A percentile compares a stretch with the other conserved stretches of the same genome.
phyloP scores from a whole-genome alignment of 2,113 vertebrate species.

The Arenaria interpres region DNA sequence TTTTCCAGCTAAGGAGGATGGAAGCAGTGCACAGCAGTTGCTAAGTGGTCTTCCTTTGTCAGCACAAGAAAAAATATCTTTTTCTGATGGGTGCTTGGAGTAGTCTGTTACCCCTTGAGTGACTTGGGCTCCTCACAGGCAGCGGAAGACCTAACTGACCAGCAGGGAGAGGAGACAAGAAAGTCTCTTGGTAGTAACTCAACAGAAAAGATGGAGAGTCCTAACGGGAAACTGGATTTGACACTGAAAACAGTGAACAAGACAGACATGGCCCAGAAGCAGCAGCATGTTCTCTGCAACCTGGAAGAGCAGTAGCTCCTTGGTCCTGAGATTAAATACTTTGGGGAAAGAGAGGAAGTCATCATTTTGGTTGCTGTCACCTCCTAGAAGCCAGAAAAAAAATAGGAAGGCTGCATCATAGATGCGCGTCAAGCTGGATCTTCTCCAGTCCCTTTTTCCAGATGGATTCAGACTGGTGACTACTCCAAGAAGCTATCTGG shows the following conservation, averaged over 20 bases:
- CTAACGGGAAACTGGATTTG: not conserved
- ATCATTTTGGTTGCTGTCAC: not conserved
- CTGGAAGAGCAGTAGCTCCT: not conserved
- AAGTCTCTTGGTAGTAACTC: not conserved
- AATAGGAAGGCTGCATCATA: not conserved
- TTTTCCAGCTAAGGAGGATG: not conserved
- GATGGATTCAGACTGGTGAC: not conserved
- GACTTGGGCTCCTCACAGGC: not conserved
- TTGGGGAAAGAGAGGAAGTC: not conserved
- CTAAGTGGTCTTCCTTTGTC: not conserved
- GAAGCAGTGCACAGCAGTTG: not conserved
- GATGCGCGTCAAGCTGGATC: not conserved
- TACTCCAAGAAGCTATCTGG: not conserved
- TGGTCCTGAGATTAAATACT: not conserved
- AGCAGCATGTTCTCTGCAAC: not conserved
- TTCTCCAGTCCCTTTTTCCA: not conserved
- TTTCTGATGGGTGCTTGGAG: not conserved
- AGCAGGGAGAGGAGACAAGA: not conserved
- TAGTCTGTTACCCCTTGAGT: not conserved
- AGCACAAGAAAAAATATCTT: not conserved
- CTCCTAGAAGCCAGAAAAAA: not conserved
- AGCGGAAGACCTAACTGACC: not conserved
- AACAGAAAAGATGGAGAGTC: not conserved
- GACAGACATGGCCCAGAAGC: not conserved
- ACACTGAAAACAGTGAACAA: not conserved